phyloP scores from a whole-genome alignment of 2,888 invertebrate species.

The Blastobasis adustella region DNA sequence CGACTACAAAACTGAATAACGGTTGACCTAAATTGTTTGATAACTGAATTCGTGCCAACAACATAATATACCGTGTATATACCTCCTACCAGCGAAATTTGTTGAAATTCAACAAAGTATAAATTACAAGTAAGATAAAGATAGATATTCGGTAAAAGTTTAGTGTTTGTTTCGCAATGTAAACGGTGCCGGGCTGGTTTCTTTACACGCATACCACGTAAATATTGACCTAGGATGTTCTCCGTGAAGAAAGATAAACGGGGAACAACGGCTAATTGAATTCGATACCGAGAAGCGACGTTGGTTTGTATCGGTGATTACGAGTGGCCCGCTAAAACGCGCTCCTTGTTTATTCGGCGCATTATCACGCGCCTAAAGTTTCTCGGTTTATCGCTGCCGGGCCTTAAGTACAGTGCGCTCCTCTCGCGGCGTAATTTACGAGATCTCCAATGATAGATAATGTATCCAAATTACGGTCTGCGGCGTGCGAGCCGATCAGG shows the following conservation, averaged over 20 bases:
- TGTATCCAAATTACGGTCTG: conserved; percentile 43
- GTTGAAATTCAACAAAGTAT: background rate
- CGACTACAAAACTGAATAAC: conserved; percentile 21
- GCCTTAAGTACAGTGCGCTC: conserved; percentile 19
- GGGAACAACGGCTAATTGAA: conserved; percentile 53
- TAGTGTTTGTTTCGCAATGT: conserved; percentile 25
- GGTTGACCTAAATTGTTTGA: conserved; percentile 38
- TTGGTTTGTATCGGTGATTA: conserved; percentile 57
- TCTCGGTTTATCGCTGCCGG: background rate
- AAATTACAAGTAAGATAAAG: background rate
- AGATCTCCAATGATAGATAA: conserved; percentile 51
- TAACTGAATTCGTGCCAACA: conserved; percentile 28
- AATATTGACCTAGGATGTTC: conserved; percentile 63
- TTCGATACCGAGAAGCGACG: conserved; percentile 38
- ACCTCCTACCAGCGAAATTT: background rate
- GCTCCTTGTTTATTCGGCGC: conserved; percentile 43
- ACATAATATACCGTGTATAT: conserved; percentile 11
- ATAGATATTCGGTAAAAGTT: conserved; percentile 9
- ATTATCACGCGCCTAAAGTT: conserved; percentile 34
- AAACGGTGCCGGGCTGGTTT: conserved; percentile 31
- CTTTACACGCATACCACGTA: conserved; percentile 35
- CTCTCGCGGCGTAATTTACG: conserved; percentile 36
- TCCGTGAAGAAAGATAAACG: conserved; percentile 36
- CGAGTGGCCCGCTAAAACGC: conserved; percentile 47
- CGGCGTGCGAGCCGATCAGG: conserved; percentile 31